Evolutionary conservation across 2,113 vertebrate genomes (phyloP), one percentile per base, ranked within the genome.

Genomic region (Spermophilus dauricus): DNA sequence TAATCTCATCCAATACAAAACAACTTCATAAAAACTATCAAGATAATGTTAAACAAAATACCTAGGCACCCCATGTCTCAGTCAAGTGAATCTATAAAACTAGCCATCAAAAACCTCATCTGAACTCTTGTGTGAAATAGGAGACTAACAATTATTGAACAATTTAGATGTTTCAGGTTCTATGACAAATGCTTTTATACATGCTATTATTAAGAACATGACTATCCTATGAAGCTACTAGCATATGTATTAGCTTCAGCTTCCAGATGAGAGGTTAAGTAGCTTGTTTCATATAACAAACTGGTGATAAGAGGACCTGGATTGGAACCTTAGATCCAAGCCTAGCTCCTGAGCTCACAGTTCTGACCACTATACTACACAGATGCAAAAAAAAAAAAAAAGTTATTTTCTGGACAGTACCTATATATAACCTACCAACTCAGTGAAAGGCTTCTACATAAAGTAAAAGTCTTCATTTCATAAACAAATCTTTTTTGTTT

Each of bases 11-110:
- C 53, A 56, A 82, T 89, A 77, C 24, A 73, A 20, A 77, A 30
- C 3, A 73, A 20, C 11, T 14, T 58, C n/a, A 4, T 2, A 37
- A 53, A 95, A n/a, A 95, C 2, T 48, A 10, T 8, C 16, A 78
- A 22, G 76, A 51, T 22, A 77, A 70, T 45, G 2, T 48, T 26
- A 70, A 65, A 28, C 22, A n/a, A 83, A 85, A 42, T 86, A 94
- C 32, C 30, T 30, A 12, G 13, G 9, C 2, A 37, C 5, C 5
- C 18, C 0, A 18, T 32, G 39, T 0, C 45, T 26, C 3, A n/a
- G 17, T 76, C 20, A 89, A 61, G 67, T 32, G 39, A 58, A 56
- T 2, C n/a, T 34, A 51, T 63, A 58, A 56, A 93, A 70, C 26
- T 70, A 81, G 56, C 5, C 5, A n/a, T 4, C 34, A 24, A 11